Conservation (phyloP, 2,888 invertebrate genomes). For the Lymantria monacha region DNA sequence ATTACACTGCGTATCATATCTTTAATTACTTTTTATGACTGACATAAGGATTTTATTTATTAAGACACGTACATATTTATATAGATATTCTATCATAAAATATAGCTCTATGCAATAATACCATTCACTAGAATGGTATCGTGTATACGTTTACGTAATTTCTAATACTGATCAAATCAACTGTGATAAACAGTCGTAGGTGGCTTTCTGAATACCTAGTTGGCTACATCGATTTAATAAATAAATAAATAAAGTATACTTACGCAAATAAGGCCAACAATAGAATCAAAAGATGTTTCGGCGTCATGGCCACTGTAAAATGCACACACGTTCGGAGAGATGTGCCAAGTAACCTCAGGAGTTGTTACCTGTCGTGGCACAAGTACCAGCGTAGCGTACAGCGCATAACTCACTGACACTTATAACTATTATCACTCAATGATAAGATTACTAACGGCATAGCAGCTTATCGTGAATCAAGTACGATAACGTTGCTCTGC, state of each 20-base stretch:
- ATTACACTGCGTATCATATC: no score
- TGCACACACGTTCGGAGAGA: slow-evolving; percentile 40
- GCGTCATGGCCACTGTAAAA: slow-evolving; percentile 59
- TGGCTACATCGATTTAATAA: not conserved
- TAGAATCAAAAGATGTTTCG: slow-evolving; percentile 52
- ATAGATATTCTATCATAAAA: no score
- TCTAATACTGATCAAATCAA: no score
- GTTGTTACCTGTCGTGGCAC: slow-evolving; percentile 59
- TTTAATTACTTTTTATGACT: no score
- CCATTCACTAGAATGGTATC: not conserved
- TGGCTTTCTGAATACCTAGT: not conserved
- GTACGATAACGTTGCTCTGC: slow-evolving; percentile 67
- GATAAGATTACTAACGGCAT: slow-evolving; percentile 78
- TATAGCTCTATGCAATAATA: not conserved
- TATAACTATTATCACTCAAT: slow-evolving; percentile 78
- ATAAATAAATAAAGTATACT: slow-evolving; percentile 46
- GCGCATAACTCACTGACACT: slow-evolving; percentile 79
- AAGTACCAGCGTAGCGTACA: slow-evolving; percentile 63
- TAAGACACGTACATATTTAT: no score
- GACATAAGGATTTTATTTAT: no score
- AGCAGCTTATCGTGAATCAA: slow-evolving; percentile 77
- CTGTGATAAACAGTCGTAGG: not conserved
- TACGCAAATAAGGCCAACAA: slow-evolving; percentile 58
- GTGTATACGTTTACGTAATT: not conserved
- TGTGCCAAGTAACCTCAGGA: slow-evolving; percentile 55